Conservation (phyloP, 2,888 invertebrate species). For the Nipponacmea schrenckii region DNA sequence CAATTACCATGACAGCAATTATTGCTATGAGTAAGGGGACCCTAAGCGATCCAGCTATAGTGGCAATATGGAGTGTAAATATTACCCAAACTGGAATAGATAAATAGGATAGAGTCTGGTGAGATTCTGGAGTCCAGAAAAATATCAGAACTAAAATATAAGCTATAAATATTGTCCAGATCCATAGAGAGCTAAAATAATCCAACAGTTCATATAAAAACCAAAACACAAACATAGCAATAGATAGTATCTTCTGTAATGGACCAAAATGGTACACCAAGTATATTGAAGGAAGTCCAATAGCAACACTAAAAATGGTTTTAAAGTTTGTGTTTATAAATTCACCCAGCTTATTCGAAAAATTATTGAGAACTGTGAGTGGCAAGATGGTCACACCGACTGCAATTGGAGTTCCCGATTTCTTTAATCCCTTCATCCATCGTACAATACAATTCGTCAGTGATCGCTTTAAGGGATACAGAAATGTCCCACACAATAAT, state of each 20-base stretch:
- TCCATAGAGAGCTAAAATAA: slow-evolving; percentile 67
- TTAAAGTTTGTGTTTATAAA: slow-evolving; percentile 78
- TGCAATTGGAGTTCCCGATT: slow-evolving; percentile 68
- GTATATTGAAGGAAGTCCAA: slow-evolving; percentile 71
- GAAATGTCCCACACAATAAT: slow-evolving; percentile 91
- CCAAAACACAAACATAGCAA: slow-evolving; percentile 42
- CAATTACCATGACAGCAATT: slow-evolving; percentile 76
- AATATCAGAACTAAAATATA: slow-evolving; percentile 80
- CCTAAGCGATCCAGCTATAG: slow-evolving; percentile 80
- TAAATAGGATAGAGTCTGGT: slow-evolving; percentile 70
- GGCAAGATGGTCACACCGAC: slow-evolving; percentile 72
- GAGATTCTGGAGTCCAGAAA: slow-evolving; percentile 80
- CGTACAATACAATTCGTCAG: slow-evolving; percentile 80
- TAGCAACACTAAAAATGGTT: slow-evolving; percentile 70
- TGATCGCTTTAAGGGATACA: slow-evolving; percentile 92
- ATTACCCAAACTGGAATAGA: slow-evolving; percentile 83
- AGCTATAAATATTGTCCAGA: slow-evolving; percentile 75
- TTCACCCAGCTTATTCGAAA: slow-evolving; percentile 80
- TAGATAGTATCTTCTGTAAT: slow-evolving; percentile 45
- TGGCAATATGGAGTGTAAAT: slow-evolving; percentile 80
- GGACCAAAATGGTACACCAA: slow-evolving; percentile 81
- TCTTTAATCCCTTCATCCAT: slow-evolving; percentile 73
- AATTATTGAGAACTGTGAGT: slow-evolving; percentile 79
- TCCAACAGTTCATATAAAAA: slow-evolving; percentile 59
- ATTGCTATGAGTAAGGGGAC: slow-evolving; percentile 80